These are phyloP conservation scores for Marronus borbonicus DNA, from an alignment of 2,888 invertebrate species.

Conservation along the genomic window DNA sequence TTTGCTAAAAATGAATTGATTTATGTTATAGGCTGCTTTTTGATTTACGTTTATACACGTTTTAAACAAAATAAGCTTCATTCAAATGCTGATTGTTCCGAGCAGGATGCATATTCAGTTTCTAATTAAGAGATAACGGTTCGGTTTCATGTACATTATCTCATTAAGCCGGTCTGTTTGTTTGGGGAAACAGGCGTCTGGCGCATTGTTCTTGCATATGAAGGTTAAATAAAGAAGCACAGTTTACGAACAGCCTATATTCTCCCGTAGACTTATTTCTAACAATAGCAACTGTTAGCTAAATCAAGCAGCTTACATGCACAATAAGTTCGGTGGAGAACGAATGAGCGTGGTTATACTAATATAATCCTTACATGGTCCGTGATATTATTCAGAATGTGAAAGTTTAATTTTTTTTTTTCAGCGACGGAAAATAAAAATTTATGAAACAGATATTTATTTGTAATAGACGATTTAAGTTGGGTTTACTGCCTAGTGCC, in stretches of 20 bases:
- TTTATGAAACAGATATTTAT: too few relatives aligned
- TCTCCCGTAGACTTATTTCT: neutral
- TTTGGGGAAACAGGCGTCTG: slow-evolving; percentile 16
- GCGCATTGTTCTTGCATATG: slow-evolving; percentile 23
- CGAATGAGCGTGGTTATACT: neutral
- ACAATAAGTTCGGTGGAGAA: neutral
- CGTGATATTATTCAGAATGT: too few relatives aligned
- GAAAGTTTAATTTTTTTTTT: too few relatives aligned
- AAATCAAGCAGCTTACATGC: neutral
- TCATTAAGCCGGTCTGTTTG: slow-evolving; percentile 26
- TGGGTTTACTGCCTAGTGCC: too few relatives aligned
- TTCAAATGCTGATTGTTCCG: neutral
- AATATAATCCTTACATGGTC: too few relatives aligned
- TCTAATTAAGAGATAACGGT: slow-evolving; percentile 29
- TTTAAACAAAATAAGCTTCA: neutral
- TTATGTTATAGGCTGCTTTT: neutral
- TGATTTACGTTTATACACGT: neutral
- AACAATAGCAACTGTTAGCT: neutral
- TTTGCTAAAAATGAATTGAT: too few relatives aligned
- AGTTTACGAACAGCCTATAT: neutral
- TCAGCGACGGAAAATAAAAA: too few relatives aligned
- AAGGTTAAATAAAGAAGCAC: slow-evolving; percentile 20
- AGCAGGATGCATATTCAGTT: slow-evolving; percentile 6
- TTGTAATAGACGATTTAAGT: too few relatives aligned
- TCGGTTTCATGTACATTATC: slow-evolving; percentile 18